Base-by-base conservation (phyloP, 2,797 vertebrate genomes). In the Steatocranus sp. region DNA sequence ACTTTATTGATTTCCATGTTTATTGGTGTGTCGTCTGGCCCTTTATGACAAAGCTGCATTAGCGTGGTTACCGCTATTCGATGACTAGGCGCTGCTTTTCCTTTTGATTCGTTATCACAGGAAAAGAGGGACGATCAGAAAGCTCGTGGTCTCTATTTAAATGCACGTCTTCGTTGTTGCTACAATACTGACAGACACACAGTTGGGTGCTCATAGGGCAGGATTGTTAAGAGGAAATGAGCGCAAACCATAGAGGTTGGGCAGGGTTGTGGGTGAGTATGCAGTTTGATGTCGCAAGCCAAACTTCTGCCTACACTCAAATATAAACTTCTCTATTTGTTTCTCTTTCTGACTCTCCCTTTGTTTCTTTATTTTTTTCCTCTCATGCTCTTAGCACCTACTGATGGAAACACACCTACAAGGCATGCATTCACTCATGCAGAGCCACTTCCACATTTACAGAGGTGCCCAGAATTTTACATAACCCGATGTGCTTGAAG, bases 201-300 rank as follows among this genome's bases (percentile, higher is more conserved):
- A 75, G 63, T 49, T 61, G 54, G 46, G 3, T 48, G 81, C 54
- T 75, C 75, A 48, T 12, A 17, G 25, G 38, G 76, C 53, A 56
- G 36, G 74, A 50, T 48, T 23, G n/a, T 50, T 83, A 30, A 61
- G 43, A 83, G 85, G 84, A 91, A 88, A 79, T 63, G 78, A 85
- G 80, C 76, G 76, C 15, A 63, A 61, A 63, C 38, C 20, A 63
- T 58, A 83, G 56, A 49, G 79, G 68, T 48, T 34, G 81, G 61
- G 43, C 48, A 41, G 81, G 27, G 15, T 61, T 75, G 75, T 83
- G 81, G 63, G 81, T 74, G 63, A 34, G 32, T 83, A 20, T 73
- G 66, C 76, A 86, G 83, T 87, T 79, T 83, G 70, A 48, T 78
- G 53, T 25, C 77, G 79, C 75, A 46, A 81, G 77, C 73, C 81